Conservation (phyloP, 2,888 invertebrate species). For the Elmis aenea region DNA sequence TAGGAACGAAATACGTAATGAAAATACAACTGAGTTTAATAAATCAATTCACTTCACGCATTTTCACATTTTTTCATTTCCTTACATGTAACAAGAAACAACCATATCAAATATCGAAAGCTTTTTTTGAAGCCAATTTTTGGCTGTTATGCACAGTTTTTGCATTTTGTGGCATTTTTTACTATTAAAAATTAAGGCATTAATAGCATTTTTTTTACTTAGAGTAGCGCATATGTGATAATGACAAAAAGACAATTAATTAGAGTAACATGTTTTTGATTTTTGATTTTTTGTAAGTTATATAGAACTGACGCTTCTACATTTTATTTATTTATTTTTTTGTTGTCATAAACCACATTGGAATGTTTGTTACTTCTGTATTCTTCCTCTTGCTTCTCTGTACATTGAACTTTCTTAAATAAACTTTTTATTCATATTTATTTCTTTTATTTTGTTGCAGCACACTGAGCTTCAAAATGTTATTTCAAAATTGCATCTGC, state of each 20-base stretch:
- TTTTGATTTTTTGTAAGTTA: slow-evolving; percentile 34
- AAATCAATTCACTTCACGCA: too few species aligned
- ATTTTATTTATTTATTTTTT: slow-evolving; percentile 23
- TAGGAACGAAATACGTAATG: too few species aligned
- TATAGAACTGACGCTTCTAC: slow-evolving; percentile 44
- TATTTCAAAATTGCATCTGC: slow-evolving; percentile 27
- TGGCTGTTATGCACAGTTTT: slow-evolving; percentile 15
- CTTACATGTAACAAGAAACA: too few species aligned
- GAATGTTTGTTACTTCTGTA: slow-evolving; percentile 20
- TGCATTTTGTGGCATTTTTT: slow-evolving; percentile 32
- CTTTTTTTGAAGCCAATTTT: too few species aligned
- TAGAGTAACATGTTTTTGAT: neutral
- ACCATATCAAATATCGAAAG: too few species aligned
- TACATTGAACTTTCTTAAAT: slow-evolving; percentile 16
- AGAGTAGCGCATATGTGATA: too few species aligned
- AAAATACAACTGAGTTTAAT: too few species aligned
- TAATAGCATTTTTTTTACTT: too few species aligned
- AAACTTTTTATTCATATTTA: slow-evolving; percentile 23
- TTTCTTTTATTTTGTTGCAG: slow-evolving; percentile 36
- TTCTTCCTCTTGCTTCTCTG: slow-evolving; percentile 8
- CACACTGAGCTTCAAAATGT: slow-evolving; percentile 46
- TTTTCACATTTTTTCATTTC: too few species aligned
- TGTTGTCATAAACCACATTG: slow-evolving; percentile 16
- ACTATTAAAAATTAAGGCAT: too few species aligned
- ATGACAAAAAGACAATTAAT: too few species aligned